Evolutionary conservation across 2,113 vertebrate species (phyloP).

Genomic region (Cheirogaleus medius): DNA sequence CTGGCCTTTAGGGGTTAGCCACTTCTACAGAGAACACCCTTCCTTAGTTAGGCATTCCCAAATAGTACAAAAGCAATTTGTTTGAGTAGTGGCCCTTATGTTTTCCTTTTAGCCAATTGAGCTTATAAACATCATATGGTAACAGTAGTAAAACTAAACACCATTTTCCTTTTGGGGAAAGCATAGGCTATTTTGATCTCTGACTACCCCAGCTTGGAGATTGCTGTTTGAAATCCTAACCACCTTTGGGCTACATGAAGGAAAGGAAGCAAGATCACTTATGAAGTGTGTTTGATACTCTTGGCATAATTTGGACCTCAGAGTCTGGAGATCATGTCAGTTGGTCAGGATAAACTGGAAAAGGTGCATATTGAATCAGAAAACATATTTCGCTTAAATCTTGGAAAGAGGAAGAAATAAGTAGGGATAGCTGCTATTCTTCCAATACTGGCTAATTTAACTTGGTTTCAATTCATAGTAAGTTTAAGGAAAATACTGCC

Average conservation of each 20-base stretch:
- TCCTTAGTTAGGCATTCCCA: neutral
- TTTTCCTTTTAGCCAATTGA: slow-evolving; percentile 40
- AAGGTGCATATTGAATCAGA: neutral
- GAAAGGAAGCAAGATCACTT: neutral
- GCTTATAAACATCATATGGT: neutral
- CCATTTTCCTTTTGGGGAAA: slow-evolving; percentile 22
- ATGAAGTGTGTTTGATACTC: slow-evolving; percentile 1
- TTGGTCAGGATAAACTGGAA: slow-evolving; percentile 32
- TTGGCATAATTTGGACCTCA: slow-evolving; percentile 1
- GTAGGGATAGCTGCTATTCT: neutral
- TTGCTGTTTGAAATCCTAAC: neutral
- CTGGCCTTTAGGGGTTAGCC: neutral
- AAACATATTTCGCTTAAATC: neutral
- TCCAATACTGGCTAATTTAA: neutral
- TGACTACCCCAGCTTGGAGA: neutral
- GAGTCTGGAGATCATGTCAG: neutral
- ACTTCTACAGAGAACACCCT: slow-evolving; percentile 8
- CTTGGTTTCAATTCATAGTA: neutral
- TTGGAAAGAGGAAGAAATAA: slow-evolving; percentile 22
- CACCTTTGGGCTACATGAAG: neutral
- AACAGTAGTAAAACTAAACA: neutral
- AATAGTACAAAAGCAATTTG: slow-evolving; percentile 15
- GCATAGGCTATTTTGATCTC: neutral
- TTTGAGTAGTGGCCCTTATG: neutral
- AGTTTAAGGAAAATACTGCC: neutral